Percentiles rank a stretch among this genome's conserved stretches.
Evolutionary conservation across 2,888 invertebrate species (phyloP).

Genomic region (Craniophora ligustri): DNA sequence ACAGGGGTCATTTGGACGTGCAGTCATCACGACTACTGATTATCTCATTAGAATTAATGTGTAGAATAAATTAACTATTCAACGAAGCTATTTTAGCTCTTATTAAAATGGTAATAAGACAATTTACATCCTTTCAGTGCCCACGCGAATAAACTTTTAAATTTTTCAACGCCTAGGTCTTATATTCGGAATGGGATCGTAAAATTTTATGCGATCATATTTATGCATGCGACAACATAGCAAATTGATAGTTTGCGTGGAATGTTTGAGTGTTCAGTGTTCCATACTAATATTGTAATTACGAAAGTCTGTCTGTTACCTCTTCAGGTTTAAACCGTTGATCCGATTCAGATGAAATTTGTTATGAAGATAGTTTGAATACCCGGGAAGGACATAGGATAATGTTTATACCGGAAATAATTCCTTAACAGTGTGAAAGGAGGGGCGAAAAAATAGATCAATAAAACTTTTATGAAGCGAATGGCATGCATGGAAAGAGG

Average conservation of each 20-base stretch:
- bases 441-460: no score
- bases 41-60: slow-evolving; percentile 55
- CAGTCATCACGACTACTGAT: slow-evolving; percentile 47
- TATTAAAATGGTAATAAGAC: slow-evolving; percentile 59
- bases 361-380: no score
- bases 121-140: slow-evolving; percentile 47
- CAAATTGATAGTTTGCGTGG: slow-evolving; percentile 48
- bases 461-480: no score
- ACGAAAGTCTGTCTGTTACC: no score
- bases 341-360: no score
- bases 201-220: slow-evolving; percentile 46
- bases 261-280: slow-evolving; percentile 30
- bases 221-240: slow-evolving; percentile 41
- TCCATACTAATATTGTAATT: no score
- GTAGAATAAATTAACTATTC: slow-evolving; percentile 51
- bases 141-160: slow-evolving; percentile 54
- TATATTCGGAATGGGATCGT: slow-evolving; percentile 35
- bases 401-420: no score
- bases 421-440: no score
- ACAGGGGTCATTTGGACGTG: slow-evolving; percentile 45
- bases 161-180: slow-evolving; percentile 37
- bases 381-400: no score
- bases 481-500: no score
- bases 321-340: no score
- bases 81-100: slow-evolving; percentile 42